Evolutionary conservation across 2,888 invertebrate genomes (phyloP).

Genomic region (Drosophila neotestacea): DNA sequence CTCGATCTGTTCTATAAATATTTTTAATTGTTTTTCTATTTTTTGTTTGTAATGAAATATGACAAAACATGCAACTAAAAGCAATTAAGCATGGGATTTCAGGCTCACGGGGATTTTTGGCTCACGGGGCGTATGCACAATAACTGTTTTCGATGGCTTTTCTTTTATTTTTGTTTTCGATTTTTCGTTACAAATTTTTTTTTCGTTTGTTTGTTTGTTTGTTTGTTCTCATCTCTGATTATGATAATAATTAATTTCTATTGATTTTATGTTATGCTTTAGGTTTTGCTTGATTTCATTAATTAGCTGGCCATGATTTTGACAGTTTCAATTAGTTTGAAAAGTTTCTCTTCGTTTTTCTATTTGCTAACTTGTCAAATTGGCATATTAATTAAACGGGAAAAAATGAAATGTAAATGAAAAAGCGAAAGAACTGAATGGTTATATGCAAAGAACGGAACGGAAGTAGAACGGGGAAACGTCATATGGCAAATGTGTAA

Average conservation of each 20-base stretch:
- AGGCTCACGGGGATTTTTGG: constrained; percentile 16
- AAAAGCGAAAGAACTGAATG: not conserved
- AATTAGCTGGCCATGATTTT: constrained; percentile 63
- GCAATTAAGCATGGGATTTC: constrained; percentile 61
- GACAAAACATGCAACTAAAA: constrained; percentile 60
- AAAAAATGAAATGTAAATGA: constrained; percentile 16
- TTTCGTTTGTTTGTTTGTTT: not conserved
- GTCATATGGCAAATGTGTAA: constrained; percentile 45
- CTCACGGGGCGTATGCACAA: constrained; percentile 35
- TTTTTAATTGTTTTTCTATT: constrained; percentile 42
- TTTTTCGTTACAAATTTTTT: not conserved
- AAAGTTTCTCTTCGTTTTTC: constrained; percentile 30
- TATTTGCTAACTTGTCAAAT: constrained; percentile 58
- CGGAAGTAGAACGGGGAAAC: not conserved
- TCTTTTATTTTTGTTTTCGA: constrained; percentile 31
- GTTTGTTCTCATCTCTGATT: constrained; percentile 10
- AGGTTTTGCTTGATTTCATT: constrained; percentile 49
- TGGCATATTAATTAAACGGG: constrained; percentile 55
- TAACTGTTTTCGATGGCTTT: constrained; percentile 47
- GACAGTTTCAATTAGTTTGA: constrained; percentile 73
- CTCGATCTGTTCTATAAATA: constrained; percentile 24
- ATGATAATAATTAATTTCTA: constrained; percentile 62
- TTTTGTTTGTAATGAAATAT: constrained; percentile 51
- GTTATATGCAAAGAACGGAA: too few species aligned
- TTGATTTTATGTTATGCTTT: constrained; percentile 53